Evolutionary conservation across 1,140 invertebrate genomes (phyloP), one percentile per base, ranked within the genome.

Genomic region (Pseudomyrmex dendroicus): DNA sequence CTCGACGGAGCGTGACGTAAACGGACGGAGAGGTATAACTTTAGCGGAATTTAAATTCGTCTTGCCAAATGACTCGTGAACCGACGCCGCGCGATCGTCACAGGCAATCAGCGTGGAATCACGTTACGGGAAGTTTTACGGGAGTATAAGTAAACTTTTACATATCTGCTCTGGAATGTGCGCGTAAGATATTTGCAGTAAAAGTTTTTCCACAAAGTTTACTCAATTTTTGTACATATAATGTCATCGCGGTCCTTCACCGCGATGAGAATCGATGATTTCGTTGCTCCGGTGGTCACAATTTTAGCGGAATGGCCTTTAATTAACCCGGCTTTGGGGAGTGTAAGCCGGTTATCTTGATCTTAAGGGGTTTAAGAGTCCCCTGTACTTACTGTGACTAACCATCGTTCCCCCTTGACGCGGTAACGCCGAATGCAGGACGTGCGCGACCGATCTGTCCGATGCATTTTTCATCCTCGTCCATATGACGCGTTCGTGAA

Each of bases 331-430:
- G 85, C 82, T 91, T 91, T 89, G 83, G 83, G 25, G 83, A 72
- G 84, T 83, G 90, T 91, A 90, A 91, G 89, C 88, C 86, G 67
- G 89, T 92, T 92, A 92, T 92, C 90, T 92, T 73, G 83, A 91
- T 91, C 89, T 89, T 74, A 17, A 73, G 68, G 84, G 83, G 68
- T 67, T 83, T 15, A 57, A 84, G 35, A 7, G 61, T 76, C 86
- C 76, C 86, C 57, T 82, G 35, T 85, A 74, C 76, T 88, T 84
- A 84, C 74, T 70, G 35, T 35, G 63, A 52, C 70, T 57, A 84
- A 80, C 82, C 82, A 77, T 67, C 63, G 35, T 50, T 70, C 22
- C 48, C 76, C 52, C 25, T 66, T 48, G 67, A 70, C 59, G 56
- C 46, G 13, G 57, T 50, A 54, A 50, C 35, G 78, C 44, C 64